These are phyloP conservation scores for Meghimatium bilineatum DNA, from an alignment of 2,888 invertebrate species.

Conservation along the genomic window DNA sequence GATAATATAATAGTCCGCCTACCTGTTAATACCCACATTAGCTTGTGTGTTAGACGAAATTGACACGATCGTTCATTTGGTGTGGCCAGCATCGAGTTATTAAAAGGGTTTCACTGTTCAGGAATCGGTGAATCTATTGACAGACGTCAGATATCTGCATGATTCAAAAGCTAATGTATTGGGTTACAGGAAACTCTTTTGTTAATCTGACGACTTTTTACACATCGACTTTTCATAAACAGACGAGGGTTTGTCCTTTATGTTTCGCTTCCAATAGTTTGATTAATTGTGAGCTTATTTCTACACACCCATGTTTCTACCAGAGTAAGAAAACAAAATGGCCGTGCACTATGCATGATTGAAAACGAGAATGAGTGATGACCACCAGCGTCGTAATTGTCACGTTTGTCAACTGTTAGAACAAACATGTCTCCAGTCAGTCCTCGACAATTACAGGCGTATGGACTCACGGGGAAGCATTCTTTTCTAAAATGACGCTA, in stretches of 20 bases:
- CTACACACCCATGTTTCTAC: not conserved
- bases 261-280: not conserved
- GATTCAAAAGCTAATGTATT: not conserved
- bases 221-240: not conserved
- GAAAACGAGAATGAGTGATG: not conserved
- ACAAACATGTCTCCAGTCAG: not conserved
- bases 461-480: no score
- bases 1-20: no score
- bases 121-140: not conserved
- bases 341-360: not conserved
- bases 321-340: not conserved
- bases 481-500: no score
- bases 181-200: not conserved
- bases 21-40: not conserved
- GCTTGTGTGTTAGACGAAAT: not conserved
- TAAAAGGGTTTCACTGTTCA: conserved; percentile 35
- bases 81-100: not conserved
- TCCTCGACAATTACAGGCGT: no score
- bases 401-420: not conserved
- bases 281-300: not conserved
- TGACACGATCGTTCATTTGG: not conserved
- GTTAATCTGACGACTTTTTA: not conserved
- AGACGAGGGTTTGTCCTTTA: not conserved
- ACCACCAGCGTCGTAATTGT: not conserved
- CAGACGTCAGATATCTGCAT: not conserved